phyloP scores from a whole-genome alignment of 2,888 invertebrate genomes.

The Scrobipalpa costella region DNA sequence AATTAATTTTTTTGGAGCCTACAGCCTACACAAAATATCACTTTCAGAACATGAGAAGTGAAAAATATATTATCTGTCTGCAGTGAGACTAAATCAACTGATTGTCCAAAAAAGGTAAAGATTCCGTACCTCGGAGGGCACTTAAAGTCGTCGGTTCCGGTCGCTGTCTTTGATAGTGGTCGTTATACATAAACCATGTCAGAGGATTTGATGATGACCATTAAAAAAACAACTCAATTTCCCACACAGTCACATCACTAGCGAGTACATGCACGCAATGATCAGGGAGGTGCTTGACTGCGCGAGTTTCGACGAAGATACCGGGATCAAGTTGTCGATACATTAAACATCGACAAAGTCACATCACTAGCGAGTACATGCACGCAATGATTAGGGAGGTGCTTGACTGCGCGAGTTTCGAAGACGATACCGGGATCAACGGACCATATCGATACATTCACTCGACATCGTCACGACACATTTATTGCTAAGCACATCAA shows the following conservation, averaged over 20 bases:
- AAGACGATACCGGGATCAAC: slow-evolving; percentile 31
- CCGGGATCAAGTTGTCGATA: slow-evolving; percentile 36
- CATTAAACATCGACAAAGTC: neutral
- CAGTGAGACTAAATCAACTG: too few species aligned
- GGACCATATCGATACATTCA: slow-evolving; percentile 39
- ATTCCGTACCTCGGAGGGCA: too few species aligned
- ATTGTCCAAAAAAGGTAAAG: too few species aligned
- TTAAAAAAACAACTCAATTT: neutral
- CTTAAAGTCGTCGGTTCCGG: too few species aligned
- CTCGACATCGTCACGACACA: slow-evolving; percentile 27
- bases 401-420: slow-evolving; percentile 32
- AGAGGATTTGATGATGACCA: too few species aligned
- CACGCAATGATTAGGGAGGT: slow-evolving; percentile 25
- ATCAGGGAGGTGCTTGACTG: slow-evolving; percentile 20
- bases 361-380: slow-evolving; percentile 27
- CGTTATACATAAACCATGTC: too few species aligned
- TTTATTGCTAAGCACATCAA: neutral
- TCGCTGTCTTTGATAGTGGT: too few species aligned
- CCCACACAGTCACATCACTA: slow-evolving; percentile 23
- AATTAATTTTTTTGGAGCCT: too few species aligned
- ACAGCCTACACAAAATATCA: too few species aligned
- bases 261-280: slow-evolving; percentile 22
- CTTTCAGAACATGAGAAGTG: too few species aligned
- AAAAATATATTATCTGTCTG: too few species aligned
- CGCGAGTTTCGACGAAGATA: slow-evolving; percentile 33